Conservation (phyloP, 2,797 vertebrate species). For the Poeciliopsis turneri region DNA sequence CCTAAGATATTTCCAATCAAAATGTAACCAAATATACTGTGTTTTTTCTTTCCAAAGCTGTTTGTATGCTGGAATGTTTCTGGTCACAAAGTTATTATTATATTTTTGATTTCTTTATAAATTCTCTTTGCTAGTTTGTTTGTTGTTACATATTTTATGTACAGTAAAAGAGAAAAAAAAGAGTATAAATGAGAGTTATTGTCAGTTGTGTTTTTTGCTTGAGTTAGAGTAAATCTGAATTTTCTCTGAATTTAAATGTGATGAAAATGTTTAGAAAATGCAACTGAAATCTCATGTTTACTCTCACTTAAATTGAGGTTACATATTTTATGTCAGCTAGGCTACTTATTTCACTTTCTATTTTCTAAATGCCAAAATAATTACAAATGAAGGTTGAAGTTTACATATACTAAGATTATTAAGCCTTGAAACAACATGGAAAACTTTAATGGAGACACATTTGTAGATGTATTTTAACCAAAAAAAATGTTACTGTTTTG, state of each 20-base stretch:
- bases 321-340: background rate
- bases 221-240: background rate
- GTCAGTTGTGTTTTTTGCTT: background rate
- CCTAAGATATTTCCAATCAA: slow-evolving; percentile 12
- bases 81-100: slow-evolving; percentile 8
- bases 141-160: slow-evolving; percentile 1
- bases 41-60: background rate
- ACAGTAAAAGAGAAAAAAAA: background rate
- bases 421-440: background rate
- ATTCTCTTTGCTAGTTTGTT: slow-evolving; percentile 7
- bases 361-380: background rate
- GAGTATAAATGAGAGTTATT: background rate
- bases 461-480: background rate
- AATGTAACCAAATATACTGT: slow-evolving; percentile 27
- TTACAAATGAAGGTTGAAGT: background rate
- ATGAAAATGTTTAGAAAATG: background rate
- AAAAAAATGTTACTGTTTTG: background rate
- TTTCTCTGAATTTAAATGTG: background rate
- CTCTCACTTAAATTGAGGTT: background rate
- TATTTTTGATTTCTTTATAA: slow-evolving; percentile 24
- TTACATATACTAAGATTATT: background rate
- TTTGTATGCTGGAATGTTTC: slow-evolving; percentile 30
- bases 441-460: background rate
- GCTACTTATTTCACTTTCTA: background rate
- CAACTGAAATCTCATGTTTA: background rate